Base-by-base conservation (phyloP, 2,797 vertebrate genomes). In the Alectoris magna region DNA sequence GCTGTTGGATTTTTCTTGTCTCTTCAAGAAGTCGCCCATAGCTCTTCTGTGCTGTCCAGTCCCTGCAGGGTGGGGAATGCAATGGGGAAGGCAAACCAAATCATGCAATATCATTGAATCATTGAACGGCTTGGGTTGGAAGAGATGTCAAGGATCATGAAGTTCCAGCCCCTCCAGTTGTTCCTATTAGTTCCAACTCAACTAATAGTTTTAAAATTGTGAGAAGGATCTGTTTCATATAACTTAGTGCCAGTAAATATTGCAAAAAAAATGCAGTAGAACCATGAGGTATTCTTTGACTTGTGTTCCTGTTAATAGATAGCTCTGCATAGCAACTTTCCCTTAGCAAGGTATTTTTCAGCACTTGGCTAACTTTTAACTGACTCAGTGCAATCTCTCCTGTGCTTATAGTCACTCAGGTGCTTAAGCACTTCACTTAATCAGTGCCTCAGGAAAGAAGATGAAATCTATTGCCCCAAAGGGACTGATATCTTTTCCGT, bases 361-460 rank as follows among this genome's bases (percentile, higher is more conserved):
- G 79, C 6, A 27, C 73, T 75, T 85, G 69, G n/a, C 75, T 74
- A 12, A 76, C 68, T 89, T 79, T 76, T 72, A 84, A 87, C 83
- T 44, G 79, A 23, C 48, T 88, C 90, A 26, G 51, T 60, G 71
- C 70, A 48, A 29, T 67, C 43, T 60, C 31, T 90, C 55, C 18
- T n/a, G 74, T 63, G 60, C 67, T 92, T 44, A 17, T 38, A 79
- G 43, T 68, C 88, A 82, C 51, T 67, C 71, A 82, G 85, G 83
- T 90, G 60, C 88, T 88, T 49, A 87, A 92, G 71, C 58, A 76
- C 59, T 70, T 81, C 51, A 53, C 56, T 90, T 88, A 72, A 78
- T 91, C 73, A 73, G 67, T 59, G 82, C 73, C 87, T 88, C 1
- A 0, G 63, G 56, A 39, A 86, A 63, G 0, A 88, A 36, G 85